Evolutionary conservation across 2,113 vertebrate species (phyloP), one percentile per base, ranked within the genome.

Genomic region (Alethe castanea): DNA sequence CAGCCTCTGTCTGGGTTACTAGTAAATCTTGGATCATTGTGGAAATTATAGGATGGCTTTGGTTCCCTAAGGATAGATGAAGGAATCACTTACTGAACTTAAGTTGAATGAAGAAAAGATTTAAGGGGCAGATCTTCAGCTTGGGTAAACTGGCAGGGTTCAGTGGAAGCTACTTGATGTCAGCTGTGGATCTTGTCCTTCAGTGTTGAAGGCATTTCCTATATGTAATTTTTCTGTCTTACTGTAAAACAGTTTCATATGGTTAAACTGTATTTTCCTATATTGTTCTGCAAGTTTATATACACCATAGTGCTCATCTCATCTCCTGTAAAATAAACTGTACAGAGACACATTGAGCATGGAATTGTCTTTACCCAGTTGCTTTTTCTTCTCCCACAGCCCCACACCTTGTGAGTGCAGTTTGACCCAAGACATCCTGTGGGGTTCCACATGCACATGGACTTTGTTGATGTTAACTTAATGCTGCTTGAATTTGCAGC

Each of bases 261-360:
- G 96, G 90, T 97, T 94, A 94, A 94, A 87, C 91, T 96, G 94
- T 93, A 93, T 97, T 95, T 95, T 92, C 56, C 83, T 94, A 91
- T 92, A 94, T 86, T 82, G 70, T 92, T 93, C 95, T 95, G 86
- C 23, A 24, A 94, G 91, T 97, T 90, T 96, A 77, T 97, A 95
- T 97, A 81, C 91, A 95, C 96, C 97, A 86, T 86, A 97, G 96
- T 97, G 94, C 93, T 97, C 97, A 96, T 96, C 91, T 98, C 93
- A 90, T 96, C 88, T 95, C 94, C 73, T 97, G 94, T 96, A 96
- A 97, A 97, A 98, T 97, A 97, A 98, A 98, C 95, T 96, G 84
- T 97, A 94, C 95, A 97, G 97, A 96, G 60, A 95, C 69, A 88
- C 44, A 78, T 12, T 33, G 57, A 88, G 93, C 84, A 92, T 96